phyloP scores from a whole-genome alignment of 2,888 invertebrate species.

The Andrena marginata region DNA sequence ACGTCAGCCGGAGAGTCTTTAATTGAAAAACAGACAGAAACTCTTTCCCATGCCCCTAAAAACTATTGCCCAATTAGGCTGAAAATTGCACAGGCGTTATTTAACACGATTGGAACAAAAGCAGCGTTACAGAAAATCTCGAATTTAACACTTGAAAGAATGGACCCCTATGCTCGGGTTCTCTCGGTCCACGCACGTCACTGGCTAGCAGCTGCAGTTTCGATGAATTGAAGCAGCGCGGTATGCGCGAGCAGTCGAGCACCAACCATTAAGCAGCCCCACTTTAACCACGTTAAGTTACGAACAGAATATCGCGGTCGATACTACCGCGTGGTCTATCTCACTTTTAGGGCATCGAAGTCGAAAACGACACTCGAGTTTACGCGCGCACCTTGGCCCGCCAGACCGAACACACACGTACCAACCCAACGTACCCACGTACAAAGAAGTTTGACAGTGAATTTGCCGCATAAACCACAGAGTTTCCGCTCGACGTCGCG shows the following conservation, averaged over 20 bases:
- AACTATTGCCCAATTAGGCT: too few relatives aligned
- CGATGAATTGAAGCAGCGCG: slow-evolving; percentile 51
- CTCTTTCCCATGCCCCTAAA: too few relatives aligned
- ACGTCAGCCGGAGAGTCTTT: too few relatives aligned
- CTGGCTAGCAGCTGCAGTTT: slow-evolving; percentile 58
- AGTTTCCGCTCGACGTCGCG: too few relatives aligned
- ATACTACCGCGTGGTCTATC: slow-evolving; percentile 16
- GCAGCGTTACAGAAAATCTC: background rate
- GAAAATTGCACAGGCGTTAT: too few relatives aligned
- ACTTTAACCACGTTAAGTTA: slow-evolving; percentile 56
- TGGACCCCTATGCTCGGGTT: background rate
- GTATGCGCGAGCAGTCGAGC: slow-evolving; percentile 30
- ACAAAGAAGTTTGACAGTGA: slow-evolving; percentile 21
- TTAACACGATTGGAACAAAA: too few relatives aligned
- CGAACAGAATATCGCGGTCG: slow-evolving; percentile 39
- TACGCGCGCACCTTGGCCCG: too few relatives aligned
- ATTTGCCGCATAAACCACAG: background rate
- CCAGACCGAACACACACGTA: too few relatives aligned
- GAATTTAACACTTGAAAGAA: background rate
- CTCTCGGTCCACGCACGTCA: slow-evolving; percentile 14
- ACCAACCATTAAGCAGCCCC: slow-evolving; percentile 46
- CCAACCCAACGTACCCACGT: background rate
- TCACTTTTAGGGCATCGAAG: slow-evolving; percentile 11
- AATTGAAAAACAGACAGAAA: too few relatives aligned
- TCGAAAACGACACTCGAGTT: background rate